Evolutionary conservation across 2,797 vertebrate genomes (phyloP).

Genomic region (Valencia hispanica): DNA sequence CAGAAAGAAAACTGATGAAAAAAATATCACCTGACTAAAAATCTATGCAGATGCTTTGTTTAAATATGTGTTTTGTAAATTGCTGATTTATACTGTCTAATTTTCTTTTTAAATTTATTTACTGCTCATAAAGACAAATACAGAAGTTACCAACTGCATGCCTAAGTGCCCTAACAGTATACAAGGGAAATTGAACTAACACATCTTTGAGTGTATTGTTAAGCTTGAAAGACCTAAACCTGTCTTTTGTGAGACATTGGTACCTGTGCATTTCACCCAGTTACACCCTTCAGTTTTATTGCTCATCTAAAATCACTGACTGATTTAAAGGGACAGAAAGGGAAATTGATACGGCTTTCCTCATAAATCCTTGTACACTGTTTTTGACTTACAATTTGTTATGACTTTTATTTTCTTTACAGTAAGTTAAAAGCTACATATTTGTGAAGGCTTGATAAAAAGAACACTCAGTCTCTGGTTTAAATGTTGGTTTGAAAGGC

Average conservation of each 20-base stretch:
- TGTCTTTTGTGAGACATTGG: not conserved
- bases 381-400: not conserved
- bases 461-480: not conserved
- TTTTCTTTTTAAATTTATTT: slow-evolving; percentile 6
- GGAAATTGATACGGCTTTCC: not conserved
- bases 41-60: not conserved
- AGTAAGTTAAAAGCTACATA: not conserved
- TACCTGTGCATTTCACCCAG: not conserved
- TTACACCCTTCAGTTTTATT: not conserved
- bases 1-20: not conserved
- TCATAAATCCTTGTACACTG: not conserved
- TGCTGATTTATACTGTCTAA: not conserved
- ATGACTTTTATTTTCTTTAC: not conserved
- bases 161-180: not conserved
- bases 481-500: not conserved
- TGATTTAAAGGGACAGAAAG: slow-evolving; percentile 5
- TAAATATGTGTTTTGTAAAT: not conserved
- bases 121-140: not conserved
- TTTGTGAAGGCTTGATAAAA: not conserved
- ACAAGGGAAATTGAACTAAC: not conserved
- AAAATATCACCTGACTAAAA: not conserved
- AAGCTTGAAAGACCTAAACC: not conserved
- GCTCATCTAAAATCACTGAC: slow-evolving; percentile 23
- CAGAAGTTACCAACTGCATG: not conserved
- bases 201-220: not conserved